phyloP scores from a whole-genome alignment of 30 jellyfish, hydroid and myxozoan species.

The Rhopilema esculentum region DNA sequence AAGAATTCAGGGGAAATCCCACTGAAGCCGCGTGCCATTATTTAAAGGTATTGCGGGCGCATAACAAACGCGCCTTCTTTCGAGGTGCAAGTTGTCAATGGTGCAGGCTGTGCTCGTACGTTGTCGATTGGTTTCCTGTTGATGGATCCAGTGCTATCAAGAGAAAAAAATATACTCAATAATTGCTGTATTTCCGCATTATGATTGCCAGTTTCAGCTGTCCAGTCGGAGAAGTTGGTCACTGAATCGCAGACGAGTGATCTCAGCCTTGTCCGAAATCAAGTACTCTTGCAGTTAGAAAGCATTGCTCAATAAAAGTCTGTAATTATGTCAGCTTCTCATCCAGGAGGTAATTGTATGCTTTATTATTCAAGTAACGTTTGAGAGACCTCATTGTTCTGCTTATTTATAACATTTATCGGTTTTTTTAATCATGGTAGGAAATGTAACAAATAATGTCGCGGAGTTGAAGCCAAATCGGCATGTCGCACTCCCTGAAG shows the following conservation, averaged over 20 bases:
- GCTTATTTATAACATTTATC: too few species aligned
- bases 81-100: not conserved
- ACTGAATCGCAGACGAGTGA: not conserved
- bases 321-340: not conserved
- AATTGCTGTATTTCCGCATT: not conserved
- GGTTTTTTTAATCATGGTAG: too few species aligned
- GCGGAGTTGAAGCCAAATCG: too few species aligned
- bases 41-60: not conserved
- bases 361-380: not conserved
- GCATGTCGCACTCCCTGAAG: too few species aligned
- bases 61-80: conserved; percentile 23
- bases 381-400: not conserved
- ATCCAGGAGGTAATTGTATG: not conserved
- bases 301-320: not conserved
- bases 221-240: not conserved
- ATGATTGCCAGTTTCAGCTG: not conserved
- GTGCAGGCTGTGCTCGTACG: not conserved
- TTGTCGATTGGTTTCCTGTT: not conserved
- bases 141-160: not conserved
- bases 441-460: too few species aligned
- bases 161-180: not conserved
- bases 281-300: too few species aligned
- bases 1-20: conserved; percentile 25
- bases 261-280: not conserved
- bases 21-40: conserved; percentile 11